Base-by-base conservation (phyloP, 2,797 vertebrate genomes). In the Rhynchonycteris naso region DNA sequence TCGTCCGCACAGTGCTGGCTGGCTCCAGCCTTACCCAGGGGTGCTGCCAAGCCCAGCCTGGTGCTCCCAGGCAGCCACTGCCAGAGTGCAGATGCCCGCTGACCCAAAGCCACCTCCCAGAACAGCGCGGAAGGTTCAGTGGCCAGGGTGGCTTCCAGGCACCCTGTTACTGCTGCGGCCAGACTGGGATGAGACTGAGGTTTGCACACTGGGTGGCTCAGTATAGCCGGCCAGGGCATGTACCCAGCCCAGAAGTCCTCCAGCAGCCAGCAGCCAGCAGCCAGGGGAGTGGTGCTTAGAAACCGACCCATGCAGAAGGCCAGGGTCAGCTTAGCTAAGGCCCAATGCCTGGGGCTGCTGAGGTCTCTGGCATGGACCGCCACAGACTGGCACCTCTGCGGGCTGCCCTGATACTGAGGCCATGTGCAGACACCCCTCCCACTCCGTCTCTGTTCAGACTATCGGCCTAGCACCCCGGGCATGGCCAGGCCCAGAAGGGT, bases 81-180 rank as follows among this genome's bases (percentile, higher is more conserved):
- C 97, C 95, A 96, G 94, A 74, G 74, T 83, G 84, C 94, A 65
- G 91, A 95, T 72, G 91, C 78, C 93, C 79, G 95, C 81, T 96
- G 96, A 95, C 93, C 91, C 90, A 63, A 33, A 90, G 72, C 78
- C 74, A 86, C 95, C 90, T 72, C 96, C 50, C 59, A 65, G 89
- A 75, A 66, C 26, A 72, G 83, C 47, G 79, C 52, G 10, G 83
- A 86, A 88, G 78, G 30, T 58, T 93, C n/a, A 13, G 59, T 0
- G 38, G 93, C 86, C 58, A 43, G 54, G 35, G 52, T 0, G 1
- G 74, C 82, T 35, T 59, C 84, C 63, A 43, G 66, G 69, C 5
- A 87, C 91, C 87, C 61, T 69, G 82, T 90, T 58, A 2, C 33
- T 26, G 7, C 71, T 43, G 75, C 86, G 83, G 63, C 90, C 1